phyloP scores from a whole-genome alignment of 2,888 invertebrate genomes.

The Callinectes sapidus region DNA sequence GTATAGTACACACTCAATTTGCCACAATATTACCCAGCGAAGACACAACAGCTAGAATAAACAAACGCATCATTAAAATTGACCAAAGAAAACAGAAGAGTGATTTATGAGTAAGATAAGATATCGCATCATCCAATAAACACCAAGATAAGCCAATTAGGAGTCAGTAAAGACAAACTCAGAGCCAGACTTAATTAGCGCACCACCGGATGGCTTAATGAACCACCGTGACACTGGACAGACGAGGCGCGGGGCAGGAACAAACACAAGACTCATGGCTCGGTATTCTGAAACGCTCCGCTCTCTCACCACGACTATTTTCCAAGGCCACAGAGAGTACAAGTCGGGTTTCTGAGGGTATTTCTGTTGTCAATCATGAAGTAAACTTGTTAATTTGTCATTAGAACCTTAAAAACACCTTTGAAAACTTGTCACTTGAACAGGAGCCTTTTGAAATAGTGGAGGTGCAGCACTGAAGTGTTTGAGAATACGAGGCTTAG shows the following conservation, averaged over 20 bases:
- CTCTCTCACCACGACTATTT: too few species aligned
- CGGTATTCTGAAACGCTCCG: too few species aligned
- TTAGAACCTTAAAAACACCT: too few species aligned
- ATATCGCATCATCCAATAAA: not conserved
- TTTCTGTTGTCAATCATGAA: too few species aligned
- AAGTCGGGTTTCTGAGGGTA: too few species aligned
- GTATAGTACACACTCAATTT: not conserved
- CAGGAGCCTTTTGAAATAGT: too few species aligned
- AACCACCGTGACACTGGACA: not conserved
- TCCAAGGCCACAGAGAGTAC: too few species aligned
- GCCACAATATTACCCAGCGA: not conserved
- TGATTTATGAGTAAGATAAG: not conserved
- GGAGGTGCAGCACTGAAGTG: too few species aligned
- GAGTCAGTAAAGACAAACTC: not conserved
- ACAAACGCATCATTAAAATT: not conserved
- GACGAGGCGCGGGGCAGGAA: not conserved
- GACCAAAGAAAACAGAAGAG: not conserved
- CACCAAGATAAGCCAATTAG: not conserved
- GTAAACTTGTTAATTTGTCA: too few species aligned
- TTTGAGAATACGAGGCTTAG: too few species aligned
- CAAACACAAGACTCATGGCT: not conserved
- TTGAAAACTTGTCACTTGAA: too few species aligned
- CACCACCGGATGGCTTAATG: constrained; percentile 9
- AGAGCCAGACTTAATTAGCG: not conserved
- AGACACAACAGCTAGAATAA: not conserved